These are phyloP conservation scores for Potorous gilbertii DNA, from an alignment of 2,797 vertebrate species.

Conservation along the genomic window DNA sequence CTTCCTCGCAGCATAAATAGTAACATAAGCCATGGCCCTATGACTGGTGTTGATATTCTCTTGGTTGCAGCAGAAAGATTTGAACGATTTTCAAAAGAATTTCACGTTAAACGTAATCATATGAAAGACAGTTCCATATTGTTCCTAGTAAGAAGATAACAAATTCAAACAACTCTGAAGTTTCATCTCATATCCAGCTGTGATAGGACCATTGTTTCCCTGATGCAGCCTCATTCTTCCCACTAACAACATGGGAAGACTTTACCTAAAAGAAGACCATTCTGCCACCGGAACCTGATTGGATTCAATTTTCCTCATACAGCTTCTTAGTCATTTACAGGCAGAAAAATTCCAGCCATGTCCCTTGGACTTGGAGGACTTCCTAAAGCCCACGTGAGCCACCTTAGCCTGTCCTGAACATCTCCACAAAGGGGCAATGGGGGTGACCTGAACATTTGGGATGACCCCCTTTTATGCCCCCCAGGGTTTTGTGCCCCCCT, in stretches of 20 bases:
- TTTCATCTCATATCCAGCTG: background rate
- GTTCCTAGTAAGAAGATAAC: background rate
- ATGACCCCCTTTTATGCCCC: too few species aligned
- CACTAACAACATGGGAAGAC: background rate
- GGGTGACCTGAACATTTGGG: too few species aligned
- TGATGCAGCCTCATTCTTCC: background rate
- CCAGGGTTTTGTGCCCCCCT: too few species aligned
- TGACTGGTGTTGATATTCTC: background rate
- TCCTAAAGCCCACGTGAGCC: background rate
- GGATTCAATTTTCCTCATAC: background rate
- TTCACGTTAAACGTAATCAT: background rate
- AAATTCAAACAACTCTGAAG: background rate
- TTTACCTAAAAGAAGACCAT: background rate
- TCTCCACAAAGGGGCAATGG: too few species aligned
- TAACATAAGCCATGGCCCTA: too few species aligned
- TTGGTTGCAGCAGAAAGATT: background rate
- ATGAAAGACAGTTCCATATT: background rate
- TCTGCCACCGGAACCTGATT: background rate
- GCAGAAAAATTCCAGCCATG: background rate
- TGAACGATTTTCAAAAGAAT: background rate
- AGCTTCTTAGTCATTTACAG: background rate
- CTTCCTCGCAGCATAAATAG: too few species aligned
- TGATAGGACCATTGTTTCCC: background rate
- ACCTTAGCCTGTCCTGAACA: background rate
- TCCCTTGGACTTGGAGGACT: background rate